A percentile compares a stretch with the other conserved stretches of the same genome.
phyloP scores from a whole-genome alignment of 2,888 invertebrate species.

The Lasioglossum calceatum region DNA sequence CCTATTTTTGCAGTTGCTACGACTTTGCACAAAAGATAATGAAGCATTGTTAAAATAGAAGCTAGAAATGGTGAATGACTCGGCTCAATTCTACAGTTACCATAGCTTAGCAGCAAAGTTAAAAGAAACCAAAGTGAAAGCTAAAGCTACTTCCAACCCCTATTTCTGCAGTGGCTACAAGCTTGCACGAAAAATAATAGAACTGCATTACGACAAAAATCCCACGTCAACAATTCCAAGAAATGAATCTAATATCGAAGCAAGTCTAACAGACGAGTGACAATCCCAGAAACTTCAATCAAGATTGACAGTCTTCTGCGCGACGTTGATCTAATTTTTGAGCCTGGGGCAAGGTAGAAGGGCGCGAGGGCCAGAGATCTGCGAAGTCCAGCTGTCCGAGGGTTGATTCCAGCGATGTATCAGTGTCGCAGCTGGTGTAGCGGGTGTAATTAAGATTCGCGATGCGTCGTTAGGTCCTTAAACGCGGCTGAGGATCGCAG shows the following conservation, averaged over 20 bases:
- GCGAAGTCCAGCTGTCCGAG: background rate
- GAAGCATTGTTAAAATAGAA: background rate
- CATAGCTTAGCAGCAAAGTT: background rate
- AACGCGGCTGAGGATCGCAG: constrained; percentile 62
- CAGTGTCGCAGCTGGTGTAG: constrained; percentile 13
- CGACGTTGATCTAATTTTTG: background rate
- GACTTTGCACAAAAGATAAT: background rate
- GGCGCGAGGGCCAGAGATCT: background rate
- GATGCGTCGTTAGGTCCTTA: constrained; percentile 58
- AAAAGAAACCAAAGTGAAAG: background rate
- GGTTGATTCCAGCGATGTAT: background rate
- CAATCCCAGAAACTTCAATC: no score
- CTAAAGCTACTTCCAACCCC: background rate
- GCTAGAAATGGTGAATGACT: background rate
- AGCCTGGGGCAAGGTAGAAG: background rate
- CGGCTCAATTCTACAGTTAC: background rate
- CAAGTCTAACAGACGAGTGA: background rate
- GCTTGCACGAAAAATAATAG: background rate
- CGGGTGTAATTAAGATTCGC: constrained; percentile 55
- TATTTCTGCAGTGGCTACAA: background rate
- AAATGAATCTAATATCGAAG: background rate
- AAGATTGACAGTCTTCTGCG: background rate
- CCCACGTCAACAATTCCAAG: background rate
- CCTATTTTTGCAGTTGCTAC: background rate
- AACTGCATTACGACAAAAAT: no score